Base-by-base conservation (phyloP, 2,113 vertebrate genomes). In the Suncus etruscus region DNA sequence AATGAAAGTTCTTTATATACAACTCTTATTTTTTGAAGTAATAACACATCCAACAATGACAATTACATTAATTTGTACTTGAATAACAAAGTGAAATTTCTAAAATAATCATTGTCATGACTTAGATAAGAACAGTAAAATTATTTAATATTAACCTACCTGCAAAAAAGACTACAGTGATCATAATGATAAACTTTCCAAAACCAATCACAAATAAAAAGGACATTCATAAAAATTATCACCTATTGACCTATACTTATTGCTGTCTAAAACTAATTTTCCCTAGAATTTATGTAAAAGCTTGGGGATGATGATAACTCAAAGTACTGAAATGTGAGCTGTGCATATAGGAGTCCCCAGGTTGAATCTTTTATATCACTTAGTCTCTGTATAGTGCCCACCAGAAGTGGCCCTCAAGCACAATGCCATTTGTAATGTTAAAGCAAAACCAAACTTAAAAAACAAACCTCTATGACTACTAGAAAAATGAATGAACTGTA, bases 401-500 rank as follows among this genome's bases (percentile, higher is more conserved):
- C 54, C 54, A 54, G 54, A 15, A 54, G 54, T 54, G 54, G 54
- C 54, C 54, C 54, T 39, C 54, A 14, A 54, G 11, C 11, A 14
- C 54, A 15, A 16, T 54, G 54, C 11, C 54, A 15, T 8, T 14
- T 54, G 54, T 54, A 54, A 54, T 16, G 12, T 15, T 16, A 54
- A 16, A 54, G 18, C 54, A 54, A 54, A 54, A 54, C 54, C 12
- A 11, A 15, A 54, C 54, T 14, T 4, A 54, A 54, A 54, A 54
- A 54, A 54, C 10, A n/a, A 91, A 90, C 61, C 85, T 20, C n/a
- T 80, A 78, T 6, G 12, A 69, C 18, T 93, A 74, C 16, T 22
- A 91, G 72, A 14, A 76, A 94, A 95, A 94, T 73, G 7, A 95
- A 91, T 51, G 86, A 89, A 93, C 9, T 73, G 39, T 93, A 77